Evolutionary conservation across 2,113 vertebrate species (phyloP).

Genomic region (Narcine bancroftii): DNA sequence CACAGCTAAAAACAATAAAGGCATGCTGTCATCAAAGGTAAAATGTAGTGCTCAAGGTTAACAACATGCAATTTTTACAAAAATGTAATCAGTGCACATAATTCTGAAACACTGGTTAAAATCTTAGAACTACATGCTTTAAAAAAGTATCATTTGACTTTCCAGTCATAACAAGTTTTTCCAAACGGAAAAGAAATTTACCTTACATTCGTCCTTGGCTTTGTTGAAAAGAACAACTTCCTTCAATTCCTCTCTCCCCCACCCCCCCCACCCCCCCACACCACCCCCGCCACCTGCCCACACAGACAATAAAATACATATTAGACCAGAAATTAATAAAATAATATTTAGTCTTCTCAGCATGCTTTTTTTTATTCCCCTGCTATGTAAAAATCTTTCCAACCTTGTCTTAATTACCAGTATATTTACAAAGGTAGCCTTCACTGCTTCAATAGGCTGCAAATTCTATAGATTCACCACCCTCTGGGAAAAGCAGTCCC

Average conservation of each 20-base stretch:
- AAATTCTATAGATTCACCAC: too few species aligned
- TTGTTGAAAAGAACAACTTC: neutral
- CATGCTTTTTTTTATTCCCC: too few species aligned
- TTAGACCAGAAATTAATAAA: neutral
- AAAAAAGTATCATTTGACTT: neutral
- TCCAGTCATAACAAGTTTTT: neutral
- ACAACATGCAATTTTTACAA: neutral
- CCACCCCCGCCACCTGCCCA: too few species aligned
- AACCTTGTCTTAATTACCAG: too few species aligned
- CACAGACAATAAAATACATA: too few species aligned
- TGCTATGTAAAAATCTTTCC: too few species aligned
- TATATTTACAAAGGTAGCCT: too few species aligned
- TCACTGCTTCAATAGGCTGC: too few species aligned
- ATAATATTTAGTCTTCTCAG: neutral
- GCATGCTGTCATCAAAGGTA: neutral
- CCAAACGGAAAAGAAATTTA: neutral
- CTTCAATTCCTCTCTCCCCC: neutral
- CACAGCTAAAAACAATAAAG: neutral
- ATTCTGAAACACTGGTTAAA: neutral
- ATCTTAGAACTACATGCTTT: neutral
- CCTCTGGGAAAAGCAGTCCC: too few species aligned
- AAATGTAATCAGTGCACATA: neutral
- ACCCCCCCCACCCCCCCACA: too few species aligned
- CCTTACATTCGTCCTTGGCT: neutral
- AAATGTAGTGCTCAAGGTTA: neutral